A percentile compares a stretch with the other conserved stretches of the same genome.
These are phyloP conservation scores for Melanocharis versteri DNA, from an alignment of 2,113 vertebrate species.

Conservation along the genomic window DNA sequence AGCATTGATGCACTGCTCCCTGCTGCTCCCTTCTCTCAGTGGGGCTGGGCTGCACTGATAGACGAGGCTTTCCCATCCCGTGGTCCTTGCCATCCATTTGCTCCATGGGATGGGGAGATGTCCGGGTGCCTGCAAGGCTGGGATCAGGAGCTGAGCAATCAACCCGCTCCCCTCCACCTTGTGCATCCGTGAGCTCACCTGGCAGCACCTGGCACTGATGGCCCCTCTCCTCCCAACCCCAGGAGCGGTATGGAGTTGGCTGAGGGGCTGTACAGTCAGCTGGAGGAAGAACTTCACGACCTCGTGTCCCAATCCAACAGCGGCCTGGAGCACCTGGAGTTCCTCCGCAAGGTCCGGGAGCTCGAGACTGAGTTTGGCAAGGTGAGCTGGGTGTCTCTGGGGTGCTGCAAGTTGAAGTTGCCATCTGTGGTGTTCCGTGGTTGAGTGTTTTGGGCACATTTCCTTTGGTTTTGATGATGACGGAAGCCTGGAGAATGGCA, in stretches of 20 bases:
- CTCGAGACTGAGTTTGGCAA: conserved; percentile 76
- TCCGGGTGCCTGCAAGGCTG: neutral
- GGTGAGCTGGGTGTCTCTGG: conserved; percentile 44
- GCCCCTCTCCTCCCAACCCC: neutral
- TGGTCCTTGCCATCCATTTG: no score
- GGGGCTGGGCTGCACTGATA: no score
- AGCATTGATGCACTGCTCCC: neutral
- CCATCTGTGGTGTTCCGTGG: fast-evolving
- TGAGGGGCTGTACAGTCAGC: conserved; percentile 78
- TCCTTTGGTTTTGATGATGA: neutral
- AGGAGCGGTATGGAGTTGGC: conserved; percentile 80
- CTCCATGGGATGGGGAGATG: neutral
- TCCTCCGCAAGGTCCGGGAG: conserved; percentile 75
- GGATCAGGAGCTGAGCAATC: neutral
- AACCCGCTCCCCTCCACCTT: neutral
- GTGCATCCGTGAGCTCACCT: neutral
- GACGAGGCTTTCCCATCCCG: fast-evolving
- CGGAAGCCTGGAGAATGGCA: neutral
- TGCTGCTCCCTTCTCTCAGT: neutral
- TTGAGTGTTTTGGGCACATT: neutral
- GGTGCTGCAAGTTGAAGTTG: neutral
- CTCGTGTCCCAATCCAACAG: conserved; percentile 88
- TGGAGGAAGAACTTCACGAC: conserved; percentile 87
- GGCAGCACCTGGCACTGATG: neutral
- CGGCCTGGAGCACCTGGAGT: conserved; percentile 81